phyloP scores from a whole-genome alignment of 2,113 vertebrate genomes.

The Leptocoma aspasia region DNA sequence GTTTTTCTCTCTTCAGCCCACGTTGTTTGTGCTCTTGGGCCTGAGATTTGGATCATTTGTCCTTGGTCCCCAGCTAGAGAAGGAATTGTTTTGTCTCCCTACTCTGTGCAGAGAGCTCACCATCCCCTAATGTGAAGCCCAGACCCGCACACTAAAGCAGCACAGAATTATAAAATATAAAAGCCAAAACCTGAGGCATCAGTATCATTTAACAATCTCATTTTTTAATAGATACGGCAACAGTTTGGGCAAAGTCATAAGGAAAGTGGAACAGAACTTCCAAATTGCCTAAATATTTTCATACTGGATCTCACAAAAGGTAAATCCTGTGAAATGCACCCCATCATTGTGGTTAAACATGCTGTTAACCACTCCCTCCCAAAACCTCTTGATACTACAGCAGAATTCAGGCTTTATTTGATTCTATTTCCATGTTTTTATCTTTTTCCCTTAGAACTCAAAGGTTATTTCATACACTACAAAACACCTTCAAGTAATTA shows the following conservation, averaged over 20 bases:
- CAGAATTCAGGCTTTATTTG: neutral
- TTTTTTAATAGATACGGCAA: neutral
- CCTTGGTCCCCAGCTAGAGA: too few species aligned
- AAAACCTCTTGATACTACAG: neutral
- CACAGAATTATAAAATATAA: too few species aligned
- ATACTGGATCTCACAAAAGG: neutral
- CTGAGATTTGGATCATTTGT: too few species aligned
- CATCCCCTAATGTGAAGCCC: too few species aligned
- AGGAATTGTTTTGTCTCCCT: too few species aligned
- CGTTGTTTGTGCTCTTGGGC: too few species aligned
- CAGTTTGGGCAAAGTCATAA: neutral
- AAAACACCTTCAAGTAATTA: neutral
- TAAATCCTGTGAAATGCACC: neutral
- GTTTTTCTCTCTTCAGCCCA: too few species aligned
- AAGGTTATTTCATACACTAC: neutral
- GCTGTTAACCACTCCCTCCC: neutral
- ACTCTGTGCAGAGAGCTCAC: too few species aligned
- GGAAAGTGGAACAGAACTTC: neutral
- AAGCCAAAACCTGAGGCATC: too few species aligned
- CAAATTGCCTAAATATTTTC: neutral
- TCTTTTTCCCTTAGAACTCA: neutral
- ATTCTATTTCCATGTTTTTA: neutral
- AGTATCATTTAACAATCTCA: neutral
- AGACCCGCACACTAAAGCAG: too few species aligned
- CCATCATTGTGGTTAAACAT: neutral